Conservation (phyloP, 2,888 invertebrate genomes). For the Gastrophysa polygoni region DNA sequence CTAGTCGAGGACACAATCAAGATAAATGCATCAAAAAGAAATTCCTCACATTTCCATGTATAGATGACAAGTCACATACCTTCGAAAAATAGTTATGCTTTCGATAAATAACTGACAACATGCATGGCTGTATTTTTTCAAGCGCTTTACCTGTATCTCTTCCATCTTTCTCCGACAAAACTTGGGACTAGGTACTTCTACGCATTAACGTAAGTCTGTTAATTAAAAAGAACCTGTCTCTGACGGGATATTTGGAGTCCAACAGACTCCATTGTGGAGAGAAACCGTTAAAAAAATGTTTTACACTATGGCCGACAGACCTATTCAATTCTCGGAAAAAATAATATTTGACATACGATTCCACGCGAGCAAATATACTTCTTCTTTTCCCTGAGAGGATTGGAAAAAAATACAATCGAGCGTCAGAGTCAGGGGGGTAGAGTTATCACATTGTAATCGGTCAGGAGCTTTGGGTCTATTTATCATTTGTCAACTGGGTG, state of each 20-base stretch:
- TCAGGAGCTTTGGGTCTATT: constrained; percentile 47
- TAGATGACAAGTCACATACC: constrained; percentile 20
- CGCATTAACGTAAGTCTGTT: constrained; percentile 52
- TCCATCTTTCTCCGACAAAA: constrained; percentile 38
- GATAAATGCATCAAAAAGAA: constrained; percentile 13
- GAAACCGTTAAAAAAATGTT: constrained; percentile 32
- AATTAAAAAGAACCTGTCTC: constrained; percentile 52
- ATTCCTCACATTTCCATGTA: constrained; percentile 22
- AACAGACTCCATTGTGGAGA: constrained; percentile 40
- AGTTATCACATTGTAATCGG: constrained; percentile 45
- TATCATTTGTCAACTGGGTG: constrained; percentile 53
- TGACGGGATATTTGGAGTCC: constrained; percentile 46
- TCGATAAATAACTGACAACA: constrained; percentile 31
- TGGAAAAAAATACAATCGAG: constrained; percentile 29
- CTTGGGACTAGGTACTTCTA: constrained; percentile 36
- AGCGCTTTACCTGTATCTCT: constrained; percentile 39
- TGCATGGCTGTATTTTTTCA: constrained; percentile 30
- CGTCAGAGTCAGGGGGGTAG: constrained; percentile 40
- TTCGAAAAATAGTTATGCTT: constrained; percentile 20
- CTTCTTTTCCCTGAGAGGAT: constrained; percentile 17
- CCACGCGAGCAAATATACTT: constrained; percentile 18
- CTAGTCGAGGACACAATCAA: background rate
- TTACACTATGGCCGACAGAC: constrained; percentile 27
- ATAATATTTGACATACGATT: constrained; percentile 15
- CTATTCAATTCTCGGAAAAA: constrained; percentile 18